Conservation (phyloP, 2,888 invertebrate species). For the Ectemnius continuus region DNA sequence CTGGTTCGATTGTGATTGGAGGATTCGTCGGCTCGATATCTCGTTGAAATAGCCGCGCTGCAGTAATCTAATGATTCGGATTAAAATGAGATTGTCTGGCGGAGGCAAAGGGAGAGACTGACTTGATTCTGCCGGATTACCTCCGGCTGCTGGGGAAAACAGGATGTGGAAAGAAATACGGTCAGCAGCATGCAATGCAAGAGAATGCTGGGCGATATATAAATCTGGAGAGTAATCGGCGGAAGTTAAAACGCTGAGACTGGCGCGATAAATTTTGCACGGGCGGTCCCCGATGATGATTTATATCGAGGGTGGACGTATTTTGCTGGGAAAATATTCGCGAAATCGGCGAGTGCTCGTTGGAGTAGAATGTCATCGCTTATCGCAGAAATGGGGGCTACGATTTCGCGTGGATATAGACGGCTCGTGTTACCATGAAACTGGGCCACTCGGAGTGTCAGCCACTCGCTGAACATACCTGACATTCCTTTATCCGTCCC, state of each 20-base stretch:
- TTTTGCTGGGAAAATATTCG: slow-evolving; percentile 11
- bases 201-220: neutral
- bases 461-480: too few relatives aligned
- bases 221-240: slow-evolving; percentile 23
- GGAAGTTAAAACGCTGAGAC: slow-evolving; percentile 13
- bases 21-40: too few relatives aligned
- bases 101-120: too few relatives aligned
- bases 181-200: too few relatives aligned
- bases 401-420: slow-evolving; percentile 27
- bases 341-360: slow-evolving; percentile 17
- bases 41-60: too few relatives aligned
- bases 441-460: neutral
- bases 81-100: too few relatives aligned
- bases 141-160: too few relatives aligned
- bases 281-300: slow-evolving; percentile 14
- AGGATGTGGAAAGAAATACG: too few relatives aligned
- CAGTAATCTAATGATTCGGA: too few relatives aligned
- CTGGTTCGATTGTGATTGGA: too few relatives aligned
- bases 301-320: slow-evolving; percentile 23
- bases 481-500: too few relatives aligned
- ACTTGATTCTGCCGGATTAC: too few relatives aligned
- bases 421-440: neutral
- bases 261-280: slow-evolving; percentile 24
- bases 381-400: slow-evolving; percentile 21
- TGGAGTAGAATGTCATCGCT: slow-evolving; percentile 18